phyloP scores from a whole-genome alignment of 2,888 invertebrate species.

The Sesia bembeciformis region DNA sequence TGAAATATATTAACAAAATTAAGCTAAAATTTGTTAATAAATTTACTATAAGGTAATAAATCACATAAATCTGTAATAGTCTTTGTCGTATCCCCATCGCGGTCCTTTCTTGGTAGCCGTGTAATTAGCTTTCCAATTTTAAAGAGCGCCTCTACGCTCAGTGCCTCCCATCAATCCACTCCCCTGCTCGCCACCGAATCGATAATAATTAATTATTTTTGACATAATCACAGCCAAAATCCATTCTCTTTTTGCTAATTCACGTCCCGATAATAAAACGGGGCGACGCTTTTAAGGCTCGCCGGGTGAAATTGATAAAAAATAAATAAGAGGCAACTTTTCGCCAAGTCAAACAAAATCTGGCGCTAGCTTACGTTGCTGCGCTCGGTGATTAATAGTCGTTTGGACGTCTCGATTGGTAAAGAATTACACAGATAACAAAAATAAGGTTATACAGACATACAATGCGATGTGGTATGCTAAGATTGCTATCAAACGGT shows the following conservation, averaged over 20 bases:
- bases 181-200: constrained; percentile 66
- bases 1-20: not conserved
- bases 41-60: not conserved
- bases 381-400: constrained; percentile 52
- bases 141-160: constrained; percentile 49
- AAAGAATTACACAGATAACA: not conserved
- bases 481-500: not conserved
- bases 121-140: constrained; percentile 69
- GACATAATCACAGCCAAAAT: constrained; percentile 79
- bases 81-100: constrained; percentile 37
- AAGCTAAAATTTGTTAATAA: not conserved
- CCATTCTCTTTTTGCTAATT: constrained; percentile 81
- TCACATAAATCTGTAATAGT: constrained; percentile 8
- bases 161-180: constrained; percentile 57
- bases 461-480: not conserved
- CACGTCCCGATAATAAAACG: constrained; percentile 77
- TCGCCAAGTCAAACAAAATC: constrained; percentile 63
- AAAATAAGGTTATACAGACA: constrained; percentile 1
- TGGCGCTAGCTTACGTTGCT: constrained; percentile 40
- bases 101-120: constrained; percentile 33
- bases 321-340: constrained; percentile 68
- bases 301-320: constrained; percentile 69
- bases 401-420: constrained; percentile 13
- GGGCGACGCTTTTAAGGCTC: constrained; percentile 61
- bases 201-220: constrained; percentile 83